These are phyloP conservation scores for Oxygymnocypris stewartii DNA, from an alignment of 2,113 vertebrate species.

Conservation along the genomic window DNA sequence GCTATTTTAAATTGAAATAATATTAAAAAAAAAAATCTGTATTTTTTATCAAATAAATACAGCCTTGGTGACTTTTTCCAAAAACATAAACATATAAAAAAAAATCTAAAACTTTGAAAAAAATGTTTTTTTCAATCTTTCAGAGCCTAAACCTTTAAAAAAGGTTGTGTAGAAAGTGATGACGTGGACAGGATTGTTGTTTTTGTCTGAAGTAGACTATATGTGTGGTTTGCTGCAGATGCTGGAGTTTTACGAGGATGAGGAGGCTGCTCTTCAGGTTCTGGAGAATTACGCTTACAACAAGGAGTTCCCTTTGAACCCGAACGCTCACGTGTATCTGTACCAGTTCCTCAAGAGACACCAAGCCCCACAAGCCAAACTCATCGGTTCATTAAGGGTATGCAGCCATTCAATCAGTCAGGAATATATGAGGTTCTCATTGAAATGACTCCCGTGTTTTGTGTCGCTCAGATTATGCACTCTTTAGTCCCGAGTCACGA, in stretches of 20 bases:
- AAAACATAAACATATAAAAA: too few relatives aligned
- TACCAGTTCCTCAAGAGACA: slow-evolving; percentile 83
- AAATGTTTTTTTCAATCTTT: too few relatives aligned
- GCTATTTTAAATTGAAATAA: too few relatives aligned
- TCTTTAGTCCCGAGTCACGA: slow-evolving; percentile 86
- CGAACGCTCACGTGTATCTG: slow-evolving; percentile 89
- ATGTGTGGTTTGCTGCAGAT: slow-evolving; percentile 72
- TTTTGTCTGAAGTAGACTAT: neutral
- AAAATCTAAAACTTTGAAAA: too few relatives aligned
- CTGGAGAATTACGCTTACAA: slow-evolving; percentile 87
- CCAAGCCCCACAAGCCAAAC: slow-evolving; percentile 66
- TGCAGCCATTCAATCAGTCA: too few relatives aligned
- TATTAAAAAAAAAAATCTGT: too few relatives aligned
- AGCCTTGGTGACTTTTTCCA: too few relatives aligned
- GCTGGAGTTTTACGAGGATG: slow-evolving; percentile 84
- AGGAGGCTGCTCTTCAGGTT: slow-evolving; percentile 73
- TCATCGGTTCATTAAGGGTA: slow-evolving; percentile 83
- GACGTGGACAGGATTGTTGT: neutral
- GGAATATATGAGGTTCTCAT: neutral
- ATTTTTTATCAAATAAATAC: too few relatives aligned
- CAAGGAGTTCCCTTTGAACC: slow-evolving; percentile 84
- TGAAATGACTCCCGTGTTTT: neutral
- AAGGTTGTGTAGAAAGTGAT: too few relatives aligned
- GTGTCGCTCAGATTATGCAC: slow-evolving; percentile 75
- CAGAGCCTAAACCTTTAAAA: too few relatives aligned